Base-by-base conservation (phyloP, 1,140 invertebrate genomes). In the Cydia pomonella region DNA sequence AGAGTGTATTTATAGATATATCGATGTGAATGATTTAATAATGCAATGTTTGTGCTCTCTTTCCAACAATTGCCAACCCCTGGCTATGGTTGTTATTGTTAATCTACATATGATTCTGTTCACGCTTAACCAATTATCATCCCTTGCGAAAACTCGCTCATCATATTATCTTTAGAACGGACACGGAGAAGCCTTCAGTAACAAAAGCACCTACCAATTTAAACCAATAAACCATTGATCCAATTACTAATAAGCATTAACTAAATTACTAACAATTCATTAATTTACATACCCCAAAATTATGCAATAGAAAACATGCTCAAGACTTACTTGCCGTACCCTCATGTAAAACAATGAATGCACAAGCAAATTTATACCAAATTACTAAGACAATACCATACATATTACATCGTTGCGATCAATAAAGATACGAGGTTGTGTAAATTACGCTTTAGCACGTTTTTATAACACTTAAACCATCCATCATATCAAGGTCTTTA, bases 201-300 rank as follows among this genome's bases (percentile, higher is more conserved):
- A 59, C 21, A 59, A 59, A n/a, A 59, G 53, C 53, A 59, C 6
- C 53, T 23, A 59, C 53, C 53, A 59, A 59, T 59, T 59, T 59
- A 59, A 59, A 59, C 21, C 53, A 59, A 59, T 59, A 59, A 59
- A 59, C 53, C 21, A 59, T 69, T 38, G 64, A 69, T 69, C 64
- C 64, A 69, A 69, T 69, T 69, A 69, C 64, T 69, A 69, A 69
- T 69, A 69, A 33, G 64, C 64, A 33, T 59, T 59, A 59, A 59
- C 53, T 7, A 59, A 59, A 59, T 59, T 59, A 59, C 53, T 59
- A 59, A 33, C 64, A 69, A 69, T 69, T 69, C 64, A 69, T 69
- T 69, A 69, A 69, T 69, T 69, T 69, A 21, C 64, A 33, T 69
- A 33, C 16, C 2, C 41, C 53, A 69, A 41, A 69, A 69, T 69